Evolutionary conservation across 1,140 invertebrate species (phyloP).

Genomic region (Zaprionus africanus): DNA sequence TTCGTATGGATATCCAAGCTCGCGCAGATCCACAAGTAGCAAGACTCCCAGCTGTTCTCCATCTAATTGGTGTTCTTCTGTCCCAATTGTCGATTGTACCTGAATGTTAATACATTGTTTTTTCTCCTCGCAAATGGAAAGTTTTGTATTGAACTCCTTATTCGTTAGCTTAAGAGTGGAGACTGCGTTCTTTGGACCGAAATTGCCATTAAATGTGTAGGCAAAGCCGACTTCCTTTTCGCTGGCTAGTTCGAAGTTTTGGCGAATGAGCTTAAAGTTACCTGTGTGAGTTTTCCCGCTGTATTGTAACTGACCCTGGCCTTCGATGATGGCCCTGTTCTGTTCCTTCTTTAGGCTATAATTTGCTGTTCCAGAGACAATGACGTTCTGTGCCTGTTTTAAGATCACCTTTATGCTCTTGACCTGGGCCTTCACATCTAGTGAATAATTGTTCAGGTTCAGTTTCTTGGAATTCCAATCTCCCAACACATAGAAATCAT

Average conservation of each 20-base stretch:
- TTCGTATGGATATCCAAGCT: constrained; percentile 89
- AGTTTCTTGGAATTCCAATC: constrained; percentile 88
- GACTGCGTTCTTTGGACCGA: constrained; percentile 85
- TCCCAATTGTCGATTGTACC: constrained; percentile 85
- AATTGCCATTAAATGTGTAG: constrained; percentile 85
- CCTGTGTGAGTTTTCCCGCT: constrained; percentile 88
- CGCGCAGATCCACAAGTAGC: constrained; percentile 88
- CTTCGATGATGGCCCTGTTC: constrained; percentile 89
- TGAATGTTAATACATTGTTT: constrained; percentile 91
- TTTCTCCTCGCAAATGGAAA: constrained; percentile 90
- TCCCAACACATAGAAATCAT: constrained; percentile 87
- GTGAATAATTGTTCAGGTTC: constrained; percentile 87
- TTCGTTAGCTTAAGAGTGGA: constrained; percentile 89
- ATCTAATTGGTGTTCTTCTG: constrained; percentile 63
- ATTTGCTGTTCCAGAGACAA: constrained; percentile 88
- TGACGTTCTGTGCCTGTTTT: constrained; percentile 87
- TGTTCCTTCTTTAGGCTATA: constrained; percentile 89
- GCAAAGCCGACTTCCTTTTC: constrained; percentile 88
- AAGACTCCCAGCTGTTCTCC: constrained; percentile 85
- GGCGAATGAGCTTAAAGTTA: constrained; percentile 89
- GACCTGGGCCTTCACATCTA: constrained; percentile 88
- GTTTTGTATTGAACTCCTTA: constrained; percentile 88
- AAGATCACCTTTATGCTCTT: constrained; percentile 87
- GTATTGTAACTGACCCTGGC: constrained; percentile 86
- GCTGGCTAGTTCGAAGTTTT: constrained; percentile 86